Conservation (phyloP, 2,113 vertebrate species). For the Indri indri region DNA sequence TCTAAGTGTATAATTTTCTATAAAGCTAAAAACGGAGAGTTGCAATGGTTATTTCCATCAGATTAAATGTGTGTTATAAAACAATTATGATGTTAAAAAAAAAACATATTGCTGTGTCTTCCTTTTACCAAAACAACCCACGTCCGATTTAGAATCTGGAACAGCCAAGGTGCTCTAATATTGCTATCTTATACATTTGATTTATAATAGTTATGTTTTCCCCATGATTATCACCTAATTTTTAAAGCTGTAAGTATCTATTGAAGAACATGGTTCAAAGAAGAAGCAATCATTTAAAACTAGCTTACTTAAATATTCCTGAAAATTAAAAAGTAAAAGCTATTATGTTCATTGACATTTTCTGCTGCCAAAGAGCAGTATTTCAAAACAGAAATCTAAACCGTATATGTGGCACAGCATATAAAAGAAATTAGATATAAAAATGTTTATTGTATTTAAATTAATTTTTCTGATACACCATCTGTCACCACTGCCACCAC, state of each 20-base stretch:
- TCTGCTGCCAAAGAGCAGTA: not conserved
- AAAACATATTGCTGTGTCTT: not conserved
- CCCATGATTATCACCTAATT: not conserved
- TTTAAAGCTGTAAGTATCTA: constrained; percentile 22
- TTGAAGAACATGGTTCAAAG: not conserved
- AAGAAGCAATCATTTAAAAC: constrained; percentile 14
- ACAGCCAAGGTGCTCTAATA: not conserved
- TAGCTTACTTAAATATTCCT: not conserved
- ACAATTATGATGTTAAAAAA: not conserved
- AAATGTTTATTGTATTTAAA: not conserved
- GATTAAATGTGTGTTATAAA: not conserved
- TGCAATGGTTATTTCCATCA: not conserved
- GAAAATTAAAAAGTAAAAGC: not conserved
- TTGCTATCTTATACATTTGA: not conserved
- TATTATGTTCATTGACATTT: not conserved
- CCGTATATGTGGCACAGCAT: not conserved
- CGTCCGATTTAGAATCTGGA: constrained; percentile 22
- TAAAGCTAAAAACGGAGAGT: not conserved
- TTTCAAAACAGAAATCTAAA: not conserved
- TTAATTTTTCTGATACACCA: not conserved
- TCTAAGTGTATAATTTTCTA: constrained; percentile 23
- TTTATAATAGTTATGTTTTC: not conserved
- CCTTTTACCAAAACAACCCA: not conserved
- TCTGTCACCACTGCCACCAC: not conserved
- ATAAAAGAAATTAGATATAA: not conserved